Percentiles rank a stretch among this genome's conserved stretches.
Evolutionary conservation across 2,113 vertebrate species (phyloP).

Genomic region (Phrynosoma blainvillii): DNA sequence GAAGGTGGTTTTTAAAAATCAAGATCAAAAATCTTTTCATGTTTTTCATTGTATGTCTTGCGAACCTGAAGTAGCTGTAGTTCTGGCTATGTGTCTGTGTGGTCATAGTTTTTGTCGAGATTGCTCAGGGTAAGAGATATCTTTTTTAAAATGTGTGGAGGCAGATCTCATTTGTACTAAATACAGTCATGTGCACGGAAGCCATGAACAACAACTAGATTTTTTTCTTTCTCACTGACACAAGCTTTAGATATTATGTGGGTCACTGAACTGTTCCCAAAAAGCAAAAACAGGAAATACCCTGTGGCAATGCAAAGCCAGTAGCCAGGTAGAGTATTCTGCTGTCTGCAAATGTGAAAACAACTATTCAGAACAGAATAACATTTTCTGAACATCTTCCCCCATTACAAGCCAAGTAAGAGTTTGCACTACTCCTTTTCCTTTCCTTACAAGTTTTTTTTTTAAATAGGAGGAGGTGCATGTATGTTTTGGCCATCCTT

Average conservation of each 20-base stretch:
- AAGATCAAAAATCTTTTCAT: background rate
- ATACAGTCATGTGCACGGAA: background rate
- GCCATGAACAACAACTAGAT: background rate
- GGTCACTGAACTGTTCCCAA: background rate
- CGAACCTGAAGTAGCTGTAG: constrained; percentile 13
- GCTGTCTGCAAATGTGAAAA: background rate
- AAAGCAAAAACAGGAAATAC: background rate
- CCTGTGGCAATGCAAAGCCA: background rate
- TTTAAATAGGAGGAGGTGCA: background rate
- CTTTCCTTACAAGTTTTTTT: background rate
- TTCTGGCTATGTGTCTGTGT: background rate
- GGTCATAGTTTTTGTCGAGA: background rate
- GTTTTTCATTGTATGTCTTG: constrained; percentile 9
- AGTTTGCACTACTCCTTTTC: background rate
- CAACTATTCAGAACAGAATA: background rate
- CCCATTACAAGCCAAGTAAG: background rate
- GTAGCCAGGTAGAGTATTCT: background rate
- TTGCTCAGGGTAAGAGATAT: background rate
- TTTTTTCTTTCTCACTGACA: background rate
- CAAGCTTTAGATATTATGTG: background rate
- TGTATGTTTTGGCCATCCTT: background rate
- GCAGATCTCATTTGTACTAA: background rate
- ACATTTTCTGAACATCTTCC: background rate
- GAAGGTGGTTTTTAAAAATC: background rate
- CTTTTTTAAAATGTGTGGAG: background rate